Evolutionary conservation across 1,140 invertebrate species (phyloP), one percentile per base, ranked within the genome.

Genomic region (Heterodera carotae): DNA sequence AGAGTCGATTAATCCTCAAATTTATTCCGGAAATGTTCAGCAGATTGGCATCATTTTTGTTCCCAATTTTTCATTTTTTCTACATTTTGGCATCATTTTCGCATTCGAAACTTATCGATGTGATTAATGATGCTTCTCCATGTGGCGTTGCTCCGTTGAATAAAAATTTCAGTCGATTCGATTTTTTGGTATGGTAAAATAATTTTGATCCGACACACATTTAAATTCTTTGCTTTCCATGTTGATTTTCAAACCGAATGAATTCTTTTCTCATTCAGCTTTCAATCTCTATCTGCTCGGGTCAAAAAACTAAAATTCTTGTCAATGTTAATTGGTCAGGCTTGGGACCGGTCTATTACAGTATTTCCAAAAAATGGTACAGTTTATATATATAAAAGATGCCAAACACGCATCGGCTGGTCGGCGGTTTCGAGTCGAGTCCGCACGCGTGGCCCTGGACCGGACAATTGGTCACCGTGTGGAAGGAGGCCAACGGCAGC

Each of bases 361-460:
- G 31, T 29, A 70, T 22, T n/a, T n/a, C n/a, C n/a, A n/a, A 70
- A 70, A 53, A 43, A 8, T 70, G 27, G 43, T 5, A 31, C 15
- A 70, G n/a, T 25, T 25, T 29, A 12, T 39, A 15, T 43, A 12
- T 72, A 12, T 25, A 36, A 36, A 39, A 74, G 72, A 74, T 74
- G 71, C 71, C 79, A 12, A 31, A 64, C 43, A 36, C 29, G 0
- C 76, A 82, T 48, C 70, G 81, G 34, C 33, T 82, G 12, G 80
- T 82, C 15, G 81, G 81, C 33, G 77, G 81, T 18, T 43, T 76
- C 33, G 68, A 79, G 53, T 43, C 76, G 22, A 56, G 33, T 36
- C 76, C 77, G 34, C 76, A 82, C 74, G 66, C 76, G 22, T 82
- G 81, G 80, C 81, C 81, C n/a, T 82, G 81, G 81, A 78, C 72